Evolutionary conservation across 2,888 invertebrate genomes (phyloP).

Genomic region (Synergus itoensis): DNA sequence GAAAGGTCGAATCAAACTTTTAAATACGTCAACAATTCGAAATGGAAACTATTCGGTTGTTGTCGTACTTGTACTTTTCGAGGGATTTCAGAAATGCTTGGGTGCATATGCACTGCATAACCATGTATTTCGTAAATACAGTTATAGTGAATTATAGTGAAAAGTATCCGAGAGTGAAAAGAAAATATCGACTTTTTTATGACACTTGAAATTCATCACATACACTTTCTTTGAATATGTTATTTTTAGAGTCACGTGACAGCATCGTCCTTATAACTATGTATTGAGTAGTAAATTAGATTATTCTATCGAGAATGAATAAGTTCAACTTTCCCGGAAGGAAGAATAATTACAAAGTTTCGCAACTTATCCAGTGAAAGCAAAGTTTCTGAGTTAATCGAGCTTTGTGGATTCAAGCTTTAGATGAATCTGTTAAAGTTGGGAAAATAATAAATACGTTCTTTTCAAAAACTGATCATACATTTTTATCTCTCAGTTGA

Average conservation of each 20-base stretch:
- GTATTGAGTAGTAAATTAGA: conserved; percentile 1
- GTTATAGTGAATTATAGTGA: background rate
- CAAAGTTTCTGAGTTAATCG: conserved; percentile 25
- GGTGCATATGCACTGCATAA: no score
- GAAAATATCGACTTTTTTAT: background rate
- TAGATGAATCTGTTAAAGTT: conserved; percentile 26
- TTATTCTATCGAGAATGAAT: conserved; percentile 1
- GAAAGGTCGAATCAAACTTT: conserved; percentile 27
- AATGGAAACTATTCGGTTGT: no score
- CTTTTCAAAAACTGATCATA: no score
- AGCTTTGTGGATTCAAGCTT: conserved; percentile 1
- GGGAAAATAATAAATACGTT: background rate
- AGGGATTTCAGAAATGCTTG: background rate
- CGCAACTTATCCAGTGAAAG: background rate
- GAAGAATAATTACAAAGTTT: conserved; percentile 28
- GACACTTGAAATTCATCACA: conserved; percentile 11
- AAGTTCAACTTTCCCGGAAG: background rate
- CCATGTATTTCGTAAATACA: background rate
- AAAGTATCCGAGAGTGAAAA: background rate
- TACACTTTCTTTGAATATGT: background rate
- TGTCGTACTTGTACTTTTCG: background rate
- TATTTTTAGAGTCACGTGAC: background rate
- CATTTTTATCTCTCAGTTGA: no score
- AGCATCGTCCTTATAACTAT: background rate
- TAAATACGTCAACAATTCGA: no score